These are phyloP conservation scores for Sisor rabdophorus DNA, from an alignment of 2,113 vertebrate genomes.

Conservation along the genomic window DNA sequence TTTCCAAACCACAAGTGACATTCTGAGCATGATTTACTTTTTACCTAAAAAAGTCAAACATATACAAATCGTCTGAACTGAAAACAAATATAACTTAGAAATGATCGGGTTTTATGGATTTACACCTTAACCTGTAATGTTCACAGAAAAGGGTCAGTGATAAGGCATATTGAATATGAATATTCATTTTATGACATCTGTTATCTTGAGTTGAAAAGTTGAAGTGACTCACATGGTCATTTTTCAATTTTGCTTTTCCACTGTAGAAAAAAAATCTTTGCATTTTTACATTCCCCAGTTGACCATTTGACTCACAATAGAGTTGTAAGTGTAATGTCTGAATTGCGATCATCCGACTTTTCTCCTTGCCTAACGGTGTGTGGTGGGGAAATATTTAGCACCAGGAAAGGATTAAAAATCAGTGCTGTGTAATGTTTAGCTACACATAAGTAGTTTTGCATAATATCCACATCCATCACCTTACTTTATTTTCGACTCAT, in stretches of 20 bases:
- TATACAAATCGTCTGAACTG: background rate
- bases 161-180: background rate
- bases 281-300: background rate
- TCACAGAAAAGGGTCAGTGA: background rate
- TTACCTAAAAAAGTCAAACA: background rate
- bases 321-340: background rate
- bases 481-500: slow-evolving; percentile 8
- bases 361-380: background rate
- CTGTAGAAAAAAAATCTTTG: background rate
- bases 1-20: no score
- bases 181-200: background rate
- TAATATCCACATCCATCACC: slow-evolving; percentile 22
- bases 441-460: slow-evolving; percentile 5
- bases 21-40: background rate
- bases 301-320: background rate
- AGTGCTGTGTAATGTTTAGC: background rate
- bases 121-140: background rate
- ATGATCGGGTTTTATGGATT: background rate
- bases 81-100: background rate
- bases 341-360: background rate
- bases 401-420: slow-evolving; percentile 5
- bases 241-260: slow-evolving; percentile 4
- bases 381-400: slow-evolving; percentile 18
- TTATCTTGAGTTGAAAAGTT: background rate
- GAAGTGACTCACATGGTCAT: background rate